Conservation (phyloP, 2,797 vertebrate species). For the Natrix natrix region DNA sequence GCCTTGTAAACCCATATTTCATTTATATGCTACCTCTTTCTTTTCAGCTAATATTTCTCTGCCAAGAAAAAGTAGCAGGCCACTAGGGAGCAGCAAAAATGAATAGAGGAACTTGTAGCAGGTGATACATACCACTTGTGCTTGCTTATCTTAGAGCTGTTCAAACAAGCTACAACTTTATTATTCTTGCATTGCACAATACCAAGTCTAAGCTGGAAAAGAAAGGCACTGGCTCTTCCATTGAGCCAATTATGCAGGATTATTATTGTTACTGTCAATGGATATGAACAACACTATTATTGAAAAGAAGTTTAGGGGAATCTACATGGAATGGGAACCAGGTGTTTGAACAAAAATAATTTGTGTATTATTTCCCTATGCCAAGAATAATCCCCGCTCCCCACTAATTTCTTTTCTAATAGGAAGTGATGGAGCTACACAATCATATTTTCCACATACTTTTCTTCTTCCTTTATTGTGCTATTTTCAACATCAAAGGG, state of each 20-base stretch:
- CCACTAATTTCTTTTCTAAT: constrained; percentile 20
- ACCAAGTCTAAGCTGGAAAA: constrained; percentile 29
- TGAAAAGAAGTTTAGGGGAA: constrained; percentile 52
- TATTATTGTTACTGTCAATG: constrained; percentile 45
- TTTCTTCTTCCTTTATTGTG: background rate
- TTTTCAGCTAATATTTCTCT: background rate
- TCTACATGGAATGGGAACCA: constrained; percentile 44
- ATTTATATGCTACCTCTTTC: background rate
- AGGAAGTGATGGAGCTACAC: background rate
- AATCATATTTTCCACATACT: background rate
- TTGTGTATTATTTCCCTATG: background rate
- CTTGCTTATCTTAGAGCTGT: background rate
- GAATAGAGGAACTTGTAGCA: constrained; percentile 8
- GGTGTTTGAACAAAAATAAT: constrained; percentile 30
- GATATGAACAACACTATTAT: constrained; percentile 49
- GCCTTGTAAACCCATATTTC: background rate
- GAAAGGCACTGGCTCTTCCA: constrained; percentile 31
- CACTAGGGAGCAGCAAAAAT: background rate
- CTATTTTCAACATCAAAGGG: background rate
- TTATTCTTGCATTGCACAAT: constrained; percentile 28
- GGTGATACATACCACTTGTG: background rate
- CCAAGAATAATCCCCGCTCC: background rate
- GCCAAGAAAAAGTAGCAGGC: constrained; percentile 4
- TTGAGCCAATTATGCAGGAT: constrained; percentile 27
- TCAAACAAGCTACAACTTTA: constrained; percentile 1